Conservation (phyloP, 1,140 invertebrate species). For the Hormaphis cornu region DNA sequence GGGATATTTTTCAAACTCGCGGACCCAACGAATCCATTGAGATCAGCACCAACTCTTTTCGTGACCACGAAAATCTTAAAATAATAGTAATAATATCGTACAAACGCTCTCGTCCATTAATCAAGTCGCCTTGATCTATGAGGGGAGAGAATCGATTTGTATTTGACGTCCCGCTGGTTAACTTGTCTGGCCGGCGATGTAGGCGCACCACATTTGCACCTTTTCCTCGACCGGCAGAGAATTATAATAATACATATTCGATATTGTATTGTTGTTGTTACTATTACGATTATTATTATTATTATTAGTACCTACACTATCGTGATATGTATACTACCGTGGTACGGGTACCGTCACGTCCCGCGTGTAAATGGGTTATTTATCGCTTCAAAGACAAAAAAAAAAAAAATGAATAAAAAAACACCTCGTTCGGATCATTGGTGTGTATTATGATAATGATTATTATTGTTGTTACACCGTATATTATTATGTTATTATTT, state of each 20-base stretch:
- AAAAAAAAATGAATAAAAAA: slow-evolving; percentile 4
- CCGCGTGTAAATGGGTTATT: slow-evolving; percentile 28
- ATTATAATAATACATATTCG: not conserved
- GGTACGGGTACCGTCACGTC: not conserved
- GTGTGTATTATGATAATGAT: not conserved
- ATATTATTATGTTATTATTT: not conserved
- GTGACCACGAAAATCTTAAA: too few species aligned
- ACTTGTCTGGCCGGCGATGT: slow-evolving; percentile 8
- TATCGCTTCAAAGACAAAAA: not conserved
- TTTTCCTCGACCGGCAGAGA: not conserved
- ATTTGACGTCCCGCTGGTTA: slow-evolving; percentile 27
- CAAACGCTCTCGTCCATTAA: slow-evolving; percentile 29
- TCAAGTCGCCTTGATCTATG: slow-evolving; percentile 22
- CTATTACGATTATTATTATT: not conserved
- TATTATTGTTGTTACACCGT: not conserved
- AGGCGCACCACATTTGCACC: slow-evolving; percentile 31
- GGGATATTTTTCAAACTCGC: too few species aligned
- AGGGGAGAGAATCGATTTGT: slow-evolving; percentile 31
- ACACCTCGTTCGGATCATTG: slow-evolving; percentile 1
- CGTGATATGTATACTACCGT: not conserved
- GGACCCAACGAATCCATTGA: too few species aligned
- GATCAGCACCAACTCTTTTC: too few species aligned
- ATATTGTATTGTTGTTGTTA: not conserved
- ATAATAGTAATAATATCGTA: too few species aligned
- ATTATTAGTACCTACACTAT: not conserved